Percentiles rank a stretch among this genome's conserved stretches.
Conservation (phyloP, 2,113 vertebrate species). For the Crotalus tigris region DNA sequence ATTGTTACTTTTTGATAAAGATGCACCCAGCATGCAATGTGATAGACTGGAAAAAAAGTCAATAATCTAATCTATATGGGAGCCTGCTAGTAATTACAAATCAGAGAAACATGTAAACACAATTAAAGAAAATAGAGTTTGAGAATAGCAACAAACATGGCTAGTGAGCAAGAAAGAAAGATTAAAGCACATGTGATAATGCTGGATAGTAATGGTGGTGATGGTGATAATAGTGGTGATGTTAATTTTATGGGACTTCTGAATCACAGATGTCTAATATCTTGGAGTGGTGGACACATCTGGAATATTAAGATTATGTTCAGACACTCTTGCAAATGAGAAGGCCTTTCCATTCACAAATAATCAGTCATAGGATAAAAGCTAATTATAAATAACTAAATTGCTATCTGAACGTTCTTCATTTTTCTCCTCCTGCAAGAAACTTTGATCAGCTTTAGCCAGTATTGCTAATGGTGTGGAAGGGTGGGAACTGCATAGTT, state of each 20-base stretch:
- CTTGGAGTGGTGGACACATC: background rate
- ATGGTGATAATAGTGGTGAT: background rate
- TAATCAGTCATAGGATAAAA: background rate
- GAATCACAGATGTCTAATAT: background rate
- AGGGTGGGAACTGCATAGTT: background rate
- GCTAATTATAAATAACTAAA: background rate
- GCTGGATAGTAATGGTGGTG: background rate
- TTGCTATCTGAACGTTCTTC: background rate
- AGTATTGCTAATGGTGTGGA: background rate
- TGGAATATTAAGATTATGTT: background rate
- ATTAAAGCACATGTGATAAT: background rate
- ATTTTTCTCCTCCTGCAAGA: background rate
- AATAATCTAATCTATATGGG: conserved; percentile 21
- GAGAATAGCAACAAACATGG: background rate
- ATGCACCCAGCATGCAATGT: background rate
- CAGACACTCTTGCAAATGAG: background rate
- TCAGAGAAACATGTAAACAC: conserved; percentile 8
- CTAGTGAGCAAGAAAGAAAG: background rate
- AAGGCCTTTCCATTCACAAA: background rate
- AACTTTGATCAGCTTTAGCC: background rate
- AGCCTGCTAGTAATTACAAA: conserved; percentile 7
- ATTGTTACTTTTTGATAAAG: background rate
- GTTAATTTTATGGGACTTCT: background rate
- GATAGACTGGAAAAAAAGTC: background rate
- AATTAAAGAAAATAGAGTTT: conserved; percentile 3